Conservation (phyloP, 2,888 invertebrate genomes). For the Polymixis flavicincta region DNA sequence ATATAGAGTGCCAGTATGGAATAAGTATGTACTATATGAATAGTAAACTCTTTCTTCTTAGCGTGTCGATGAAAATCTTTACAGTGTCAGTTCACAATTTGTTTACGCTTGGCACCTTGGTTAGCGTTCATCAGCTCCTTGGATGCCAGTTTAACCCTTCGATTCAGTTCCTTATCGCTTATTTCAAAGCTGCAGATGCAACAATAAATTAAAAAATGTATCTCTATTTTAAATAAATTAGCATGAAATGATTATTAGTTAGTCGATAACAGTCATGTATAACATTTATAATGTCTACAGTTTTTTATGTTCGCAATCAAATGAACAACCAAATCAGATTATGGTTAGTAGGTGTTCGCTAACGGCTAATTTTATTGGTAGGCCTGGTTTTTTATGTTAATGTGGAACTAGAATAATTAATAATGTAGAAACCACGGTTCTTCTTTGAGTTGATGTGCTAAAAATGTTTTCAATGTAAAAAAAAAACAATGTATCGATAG, state of each 20-base stretch:
- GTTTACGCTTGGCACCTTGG: no score
- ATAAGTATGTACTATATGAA: no score
- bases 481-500: no score
- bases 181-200: conserved; percentile 9
- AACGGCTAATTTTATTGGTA: conserved; percentile 46
- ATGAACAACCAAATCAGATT: conserved; percentile 46
- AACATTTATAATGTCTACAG: conserved; percentile 36
- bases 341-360: conserved; percentile 43
- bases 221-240: conserved; percentile 30
- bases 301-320: conserved; percentile 60
- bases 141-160: not conserved
- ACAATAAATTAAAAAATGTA: conserved; percentile 14
- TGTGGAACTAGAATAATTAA: conserved; percentile 17
- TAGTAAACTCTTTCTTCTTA: no score
- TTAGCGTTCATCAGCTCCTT: not conserved
- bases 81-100: no score
- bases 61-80: no score
- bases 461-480: not conserved
- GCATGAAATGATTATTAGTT: conserved; percentile 18
- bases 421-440: conserved; percentile 3
- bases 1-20: no score
- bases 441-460: not conserved
- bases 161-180: not conserved
- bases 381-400: conserved; percentile 38
- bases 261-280: conserved; percentile 22